Percentiles rank a stretch among this genome's conserved stretches.
Conservation (phyloP, 2,113 vertebrate species). For the Labeo catla region DNA sequence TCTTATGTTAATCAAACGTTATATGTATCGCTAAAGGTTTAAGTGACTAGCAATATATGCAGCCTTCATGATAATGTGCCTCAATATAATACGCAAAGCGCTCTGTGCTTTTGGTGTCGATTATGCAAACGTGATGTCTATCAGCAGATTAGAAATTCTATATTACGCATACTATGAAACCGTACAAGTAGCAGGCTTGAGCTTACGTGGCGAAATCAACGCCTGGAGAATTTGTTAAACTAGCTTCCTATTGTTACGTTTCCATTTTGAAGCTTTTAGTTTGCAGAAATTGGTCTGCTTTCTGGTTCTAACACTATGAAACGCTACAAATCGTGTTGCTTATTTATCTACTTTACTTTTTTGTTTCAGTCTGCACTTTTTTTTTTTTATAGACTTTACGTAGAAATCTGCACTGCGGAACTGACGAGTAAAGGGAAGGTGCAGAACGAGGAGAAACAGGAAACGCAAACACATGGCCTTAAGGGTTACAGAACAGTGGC, state of each 20-base stretch:
- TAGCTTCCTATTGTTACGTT: neutral
- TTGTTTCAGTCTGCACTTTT: slow-evolving; percentile 66
- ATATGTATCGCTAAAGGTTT: slow-evolving; percentile 51
- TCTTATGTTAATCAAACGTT: slow-evolving; percentile 63
- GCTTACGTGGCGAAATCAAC: neutral
- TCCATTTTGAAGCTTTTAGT: neutral
- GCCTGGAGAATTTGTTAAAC: neutral
- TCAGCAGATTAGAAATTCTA: neutral
- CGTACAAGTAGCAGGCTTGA: neutral
- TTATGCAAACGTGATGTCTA: slow-evolving; percentile 54
- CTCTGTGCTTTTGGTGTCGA: slow-evolving; percentile 59
- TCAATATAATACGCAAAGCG: slow-evolving; percentile 69
- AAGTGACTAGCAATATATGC: slow-evolving; percentile 60
- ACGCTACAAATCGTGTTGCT: slow-evolving; percentile 42
- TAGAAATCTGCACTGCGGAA: slow-evolving; percentile 33
- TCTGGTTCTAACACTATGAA: neutral
- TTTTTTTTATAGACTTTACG: slow-evolving; percentile 54
- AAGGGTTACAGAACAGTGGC: neutral
- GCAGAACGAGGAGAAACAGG: neutral
- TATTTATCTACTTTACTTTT: slow-evolving; percentile 51
- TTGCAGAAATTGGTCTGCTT: neutral
- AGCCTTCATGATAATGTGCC: slow-evolving; percentile 70
- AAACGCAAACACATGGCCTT: slow-evolving; percentile 1
- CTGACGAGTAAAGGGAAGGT: slow-evolving; percentile 10
- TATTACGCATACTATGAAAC: neutral